phyloP scores from a whole-genome alignment of 2,888 invertebrate species.

The Parnassius glacialis region DNA sequence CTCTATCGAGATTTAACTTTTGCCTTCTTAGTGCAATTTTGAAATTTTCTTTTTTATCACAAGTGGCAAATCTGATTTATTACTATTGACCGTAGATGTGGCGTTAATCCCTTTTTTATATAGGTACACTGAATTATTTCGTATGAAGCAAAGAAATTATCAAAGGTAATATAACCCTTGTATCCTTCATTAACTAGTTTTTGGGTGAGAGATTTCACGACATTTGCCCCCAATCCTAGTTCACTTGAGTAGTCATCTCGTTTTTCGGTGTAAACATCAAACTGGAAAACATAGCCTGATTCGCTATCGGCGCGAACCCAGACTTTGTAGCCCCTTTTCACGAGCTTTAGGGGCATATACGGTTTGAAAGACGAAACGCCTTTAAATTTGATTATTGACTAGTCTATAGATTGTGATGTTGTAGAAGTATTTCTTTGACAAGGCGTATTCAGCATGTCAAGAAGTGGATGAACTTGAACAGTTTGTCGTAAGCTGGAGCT shows the following conservation, averaged over 20 bases:
- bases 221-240: constrained; percentile 27
- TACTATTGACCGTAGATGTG: constrained; percentile 21
- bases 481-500: not conserved
- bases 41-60: constrained; percentile 22
- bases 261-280: constrained; percentile 2
- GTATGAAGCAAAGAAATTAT: constrained; percentile 12
- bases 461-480: too few species aligned
- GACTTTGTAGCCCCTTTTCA: not conserved
- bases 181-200: constrained; percentile 20
- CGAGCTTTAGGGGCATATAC: not conserved
- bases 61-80: constrained; percentile 27
- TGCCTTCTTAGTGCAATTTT: constrained; percentile 22
- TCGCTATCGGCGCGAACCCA: too few species aligned
- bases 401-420: not conserved
- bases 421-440: too few species aligned
- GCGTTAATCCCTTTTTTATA: constrained; percentile 22
- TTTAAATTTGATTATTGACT: not conserved
- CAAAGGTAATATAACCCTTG: constrained; percentile 24
- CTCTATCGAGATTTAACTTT: constrained; percentile 25
- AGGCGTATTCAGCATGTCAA: too few species aligned
- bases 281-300: not conserved
- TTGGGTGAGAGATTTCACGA: constrained; percentile 26
- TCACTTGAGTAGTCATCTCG: constrained; percentile 18
- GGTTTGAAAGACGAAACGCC: not conserved
- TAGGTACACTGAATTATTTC: constrained; percentile 24